Percentiles rank a stretch among this genome's conserved stretches.
Conservation (phyloP, 2,113 vertebrate genomes). For the Melanostigma gelatinosum region DNA sequence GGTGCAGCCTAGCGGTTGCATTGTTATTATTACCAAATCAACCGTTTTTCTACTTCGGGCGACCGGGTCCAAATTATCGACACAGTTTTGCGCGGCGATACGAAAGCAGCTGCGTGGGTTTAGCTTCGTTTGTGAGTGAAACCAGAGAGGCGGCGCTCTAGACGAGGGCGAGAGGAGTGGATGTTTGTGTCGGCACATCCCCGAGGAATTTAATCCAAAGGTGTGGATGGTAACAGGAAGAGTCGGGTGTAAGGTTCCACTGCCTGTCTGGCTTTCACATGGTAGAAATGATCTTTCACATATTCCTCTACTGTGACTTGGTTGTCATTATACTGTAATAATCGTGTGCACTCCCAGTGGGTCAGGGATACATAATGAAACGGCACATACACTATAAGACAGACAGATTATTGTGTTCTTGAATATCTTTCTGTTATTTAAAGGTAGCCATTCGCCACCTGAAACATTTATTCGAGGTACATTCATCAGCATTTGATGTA, state of each 20-base stretch:
- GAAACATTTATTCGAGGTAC: not conserved
- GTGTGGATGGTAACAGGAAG: slow-evolving; percentile 36
- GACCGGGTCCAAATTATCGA: not conserved
- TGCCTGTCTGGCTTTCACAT: slow-evolving; percentile 1
- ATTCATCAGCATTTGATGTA: not conserved
- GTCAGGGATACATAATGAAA: slow-evolving; percentile 21
- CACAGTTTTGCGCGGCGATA: not conserved
- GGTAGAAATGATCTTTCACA: not conserved
- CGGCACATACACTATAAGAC: not conserved
- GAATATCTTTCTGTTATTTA: not conserved
- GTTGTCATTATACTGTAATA: slow-evolving; percentile 6
- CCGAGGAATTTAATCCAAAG: slow-evolving; percentile 23
- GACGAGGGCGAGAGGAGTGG: slow-evolving; percentile 15
- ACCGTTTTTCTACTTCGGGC: not conserved
- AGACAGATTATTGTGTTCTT: not conserved
- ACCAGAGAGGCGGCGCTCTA: slow-evolving; percentile 37
- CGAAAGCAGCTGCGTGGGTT: not conserved
- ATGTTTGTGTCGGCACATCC: slow-evolving; percentile 45
- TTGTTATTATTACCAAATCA: not conserved
- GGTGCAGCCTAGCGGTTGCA: not conserved
- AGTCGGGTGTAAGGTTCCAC: slow-evolving; percentile 6
- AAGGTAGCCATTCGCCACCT: not conserved
- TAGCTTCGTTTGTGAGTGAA: slow-evolving; percentile 32
- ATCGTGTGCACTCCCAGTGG: not conserved
- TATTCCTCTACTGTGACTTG: not conserved